These are phyloP conservation scores for Lampris incognitus DNA, from an alignment of 2,113 vertebrate genomes.

Conservation along the genomic window DNA sequence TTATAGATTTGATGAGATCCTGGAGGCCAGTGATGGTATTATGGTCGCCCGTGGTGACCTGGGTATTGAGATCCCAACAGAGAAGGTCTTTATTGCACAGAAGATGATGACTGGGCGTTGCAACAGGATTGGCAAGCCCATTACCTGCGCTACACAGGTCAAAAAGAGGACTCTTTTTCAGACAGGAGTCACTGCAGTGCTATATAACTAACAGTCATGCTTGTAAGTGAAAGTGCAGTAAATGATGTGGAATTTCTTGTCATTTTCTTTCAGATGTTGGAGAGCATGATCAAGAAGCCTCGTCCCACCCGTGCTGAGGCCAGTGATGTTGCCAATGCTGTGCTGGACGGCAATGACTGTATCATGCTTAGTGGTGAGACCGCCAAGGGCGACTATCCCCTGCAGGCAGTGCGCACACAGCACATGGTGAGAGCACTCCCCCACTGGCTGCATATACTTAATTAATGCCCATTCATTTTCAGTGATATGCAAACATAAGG, in stretches of 20 bases:
- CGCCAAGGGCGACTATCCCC: slow-evolving; percentile 96
- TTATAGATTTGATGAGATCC: slow-evolving; percentile 94
- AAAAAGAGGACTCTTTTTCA: not conserved
- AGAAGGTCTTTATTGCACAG: slow-evolving; percentile 97
- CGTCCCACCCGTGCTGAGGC: slow-evolving; percentile 95
- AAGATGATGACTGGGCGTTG: slow-evolving; percentile 99
- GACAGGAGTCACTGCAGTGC: not conserved
- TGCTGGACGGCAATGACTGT: slow-evolving; percentile 95
- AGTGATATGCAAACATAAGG: not conserved
- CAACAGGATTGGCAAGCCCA: slow-evolving; percentile 94
- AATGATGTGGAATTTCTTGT: not conserved
- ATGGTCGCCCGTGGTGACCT: slow-evolving; percentile 98
- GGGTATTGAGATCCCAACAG: slow-evolving; percentile 97
- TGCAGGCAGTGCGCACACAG: slow-evolving; percentile 94
- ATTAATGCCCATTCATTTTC: not conserved
- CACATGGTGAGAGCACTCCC: slow-evolving; percentile 84
- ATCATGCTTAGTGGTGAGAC: slow-evolving; percentile 99
- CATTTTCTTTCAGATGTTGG: slow-evolving; percentile 88
- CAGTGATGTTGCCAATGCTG: slow-evolving; percentile 95
- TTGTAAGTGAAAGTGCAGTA: not conserved
- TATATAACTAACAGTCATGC: not conserved
- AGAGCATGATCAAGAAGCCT: slow-evolving; percentile 99
- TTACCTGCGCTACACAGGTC: slow-evolving; percentile 97
- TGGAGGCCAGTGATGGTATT: slow-evolving; percentile 97
- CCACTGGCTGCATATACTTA: not conserved